Evolutionary conservation across 2,888 invertebrate genomes (phyloP), one percentile per base, ranked within the genome.

Genomic region (Cataglyphis altisquamis): DNA sequence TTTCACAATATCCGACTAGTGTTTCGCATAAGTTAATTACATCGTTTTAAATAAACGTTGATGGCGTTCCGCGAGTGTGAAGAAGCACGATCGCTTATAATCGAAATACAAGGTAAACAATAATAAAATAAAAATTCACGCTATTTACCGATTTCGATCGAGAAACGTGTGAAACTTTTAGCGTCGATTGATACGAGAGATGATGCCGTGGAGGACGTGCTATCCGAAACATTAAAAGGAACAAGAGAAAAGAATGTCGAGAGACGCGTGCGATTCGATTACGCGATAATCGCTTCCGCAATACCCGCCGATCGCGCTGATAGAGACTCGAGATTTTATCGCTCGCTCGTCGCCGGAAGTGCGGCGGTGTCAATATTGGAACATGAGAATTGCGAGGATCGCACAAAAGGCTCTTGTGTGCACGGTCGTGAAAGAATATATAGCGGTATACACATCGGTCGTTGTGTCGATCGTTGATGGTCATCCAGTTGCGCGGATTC

Each of bases 351-450:
- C 55, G 77, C 41, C 45, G 73, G 45, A 78, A 72, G 45, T 72
- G 60, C 45, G 57, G 45, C 45, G 57, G 29, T 39, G 77, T 78
- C 78, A 78, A 78, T 78, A 72, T 78, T 72, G 73, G 60, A 78
- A 78, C 78, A 78, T 60, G 78, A 72, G 73, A 78, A 52, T 60
- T 72, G 32, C 52, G 60, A 32, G 78, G 57, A 57, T 78, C 57
- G 72, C n/a, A 78, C 73, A 63, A 73, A 77, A 75, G 78, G 48
- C 39, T 81, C 45, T 25, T 80, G 52, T 45, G 75, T 62, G 45
- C 12, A 36, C 55, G 41, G 39, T 39, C 25, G 15, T 15, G 32
- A 29, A 75, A 81, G 77, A 77, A 77, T 63, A 6, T 48, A 78
- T 32, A n/a, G 12, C 39, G 77, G 15, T 74, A 60, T 72, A 36